Conservation (phyloP, 2,113 vertebrate species). For the Axis porcinus region DNA sequence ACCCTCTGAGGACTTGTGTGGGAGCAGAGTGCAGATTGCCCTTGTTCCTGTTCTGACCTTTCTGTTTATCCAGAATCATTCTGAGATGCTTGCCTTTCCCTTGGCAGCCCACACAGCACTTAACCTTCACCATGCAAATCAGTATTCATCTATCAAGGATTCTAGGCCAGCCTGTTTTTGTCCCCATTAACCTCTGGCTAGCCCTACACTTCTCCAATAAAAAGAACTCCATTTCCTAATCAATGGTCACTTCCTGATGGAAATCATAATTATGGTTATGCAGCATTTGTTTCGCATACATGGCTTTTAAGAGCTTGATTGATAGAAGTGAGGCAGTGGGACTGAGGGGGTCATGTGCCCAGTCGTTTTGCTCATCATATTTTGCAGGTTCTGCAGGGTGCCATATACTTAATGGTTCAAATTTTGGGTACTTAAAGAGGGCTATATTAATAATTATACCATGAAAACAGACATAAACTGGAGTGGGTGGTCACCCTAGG, state of each 20-base stretch:
- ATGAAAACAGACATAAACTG: neutral
- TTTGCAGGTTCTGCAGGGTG: neutral
- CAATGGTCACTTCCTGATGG: conserved; percentile 59
- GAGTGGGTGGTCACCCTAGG: neutral
- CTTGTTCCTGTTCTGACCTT: conserved; percentile 52
- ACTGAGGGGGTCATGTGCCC: neutral
- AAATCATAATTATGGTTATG: conserved; percentile 58
- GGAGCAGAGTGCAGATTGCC: neutral
- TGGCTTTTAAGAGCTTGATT: conserved; percentile 23
- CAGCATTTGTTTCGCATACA: neutral
- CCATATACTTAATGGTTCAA: neutral
- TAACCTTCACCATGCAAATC: conserved; percentile 66
- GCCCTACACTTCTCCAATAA: conserved; percentile 63
- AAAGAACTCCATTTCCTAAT: conserved; percentile 64
- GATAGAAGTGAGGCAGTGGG: conserved; percentile 29
- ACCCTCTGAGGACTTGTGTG: neutral
- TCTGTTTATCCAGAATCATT: conserved; percentile 59
- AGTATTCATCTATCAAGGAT: conserved; percentile 66
- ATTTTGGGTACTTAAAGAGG: neutral
- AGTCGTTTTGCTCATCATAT: conserved; percentile 19
- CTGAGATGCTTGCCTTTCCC: conserved; percentile 53
- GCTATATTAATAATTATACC: neutral
- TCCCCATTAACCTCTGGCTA: conserved; percentile 75
- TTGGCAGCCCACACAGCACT: conserved; percentile 62
- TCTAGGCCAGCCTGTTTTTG: conserved; percentile 60